A percentile compares a stretch with the other conserved stretches of the same genome.
phyloP scores from a whole-genome alignment of 2,888 invertebrate species.

The Keiferia lycopersicella region DNA sequence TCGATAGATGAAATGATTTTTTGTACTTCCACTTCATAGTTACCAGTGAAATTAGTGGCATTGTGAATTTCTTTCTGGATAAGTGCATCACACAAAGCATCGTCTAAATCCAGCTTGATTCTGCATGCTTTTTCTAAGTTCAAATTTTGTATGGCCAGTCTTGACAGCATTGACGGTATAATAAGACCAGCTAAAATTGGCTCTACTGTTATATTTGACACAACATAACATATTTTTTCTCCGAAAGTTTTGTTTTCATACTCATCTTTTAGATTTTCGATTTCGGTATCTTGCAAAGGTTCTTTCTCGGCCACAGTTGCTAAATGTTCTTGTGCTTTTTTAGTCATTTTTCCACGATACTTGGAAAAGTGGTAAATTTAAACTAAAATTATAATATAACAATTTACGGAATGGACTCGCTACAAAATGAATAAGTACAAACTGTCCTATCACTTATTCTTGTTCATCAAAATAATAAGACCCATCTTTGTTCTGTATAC shows the following conservation, averaged over 20 bases:
- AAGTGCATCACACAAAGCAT: constrained; percentile 85
- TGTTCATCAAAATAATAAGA: constrained; percentile 15
- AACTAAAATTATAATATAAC: neutral
- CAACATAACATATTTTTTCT: constrained; percentile 78
- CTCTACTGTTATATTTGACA: constrained; percentile 50
- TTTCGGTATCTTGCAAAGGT: constrained; percentile 48
- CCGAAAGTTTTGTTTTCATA: constrained; percentile 67
- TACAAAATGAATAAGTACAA: neutral
- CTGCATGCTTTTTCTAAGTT: constrained; percentile 82
- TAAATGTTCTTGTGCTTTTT: neutral
- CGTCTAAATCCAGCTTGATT: constrained; percentile 73
- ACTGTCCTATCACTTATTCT: neutral
- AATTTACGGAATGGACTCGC: neutral
- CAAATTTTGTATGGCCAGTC: constrained; percentile 86
- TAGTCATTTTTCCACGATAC: neutral
- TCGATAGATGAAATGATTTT: constrained; percentile 77
- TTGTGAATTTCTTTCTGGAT: constrained; percentile 57
- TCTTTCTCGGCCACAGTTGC: constrained; percentile 50
- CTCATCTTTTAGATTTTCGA: constrained; percentile 39
- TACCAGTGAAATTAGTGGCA: neutral
- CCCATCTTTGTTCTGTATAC: constrained; percentile 31
- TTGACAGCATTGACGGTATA: constrained; percentile 64
- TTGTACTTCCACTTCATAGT: constrained; percentile 83
- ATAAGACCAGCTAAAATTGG: constrained; percentile 43
- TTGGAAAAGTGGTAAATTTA: neutral